phyloP scores from a whole-genome alignment of 2,113 vertebrate genomes.

The Scomber scombrus region DNA sequence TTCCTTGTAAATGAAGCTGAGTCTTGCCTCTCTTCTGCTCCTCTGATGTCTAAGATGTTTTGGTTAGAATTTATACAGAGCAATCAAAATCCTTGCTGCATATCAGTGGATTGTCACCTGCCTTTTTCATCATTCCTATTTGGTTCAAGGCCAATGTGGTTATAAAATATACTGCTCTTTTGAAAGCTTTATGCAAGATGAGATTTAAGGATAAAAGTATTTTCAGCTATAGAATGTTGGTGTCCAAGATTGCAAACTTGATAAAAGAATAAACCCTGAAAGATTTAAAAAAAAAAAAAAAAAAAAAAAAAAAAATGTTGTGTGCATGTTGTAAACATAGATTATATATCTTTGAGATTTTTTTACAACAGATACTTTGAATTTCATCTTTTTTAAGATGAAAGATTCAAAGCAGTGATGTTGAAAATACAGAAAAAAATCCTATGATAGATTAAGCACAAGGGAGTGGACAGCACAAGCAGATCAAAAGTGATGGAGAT shows the following conservation, averaged over 20 bases:
- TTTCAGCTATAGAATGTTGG: constrained; percentile 14
- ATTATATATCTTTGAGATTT: constrained; percentile 33
- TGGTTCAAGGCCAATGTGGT: constrained; percentile 11
- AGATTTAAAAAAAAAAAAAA: no score
- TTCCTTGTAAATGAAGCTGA: constrained; percentile 15
- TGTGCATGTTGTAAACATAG: constrained; percentile 7
- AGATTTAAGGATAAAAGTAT: constrained; percentile 15
- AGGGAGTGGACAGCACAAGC: not conserved
- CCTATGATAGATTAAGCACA: not conserved
- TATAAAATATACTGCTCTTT: constrained; percentile 12
- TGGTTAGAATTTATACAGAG: not conserved
- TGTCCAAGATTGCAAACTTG: constrained; percentile 4
- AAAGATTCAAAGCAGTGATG: not conserved
- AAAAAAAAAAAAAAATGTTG: not conserved
- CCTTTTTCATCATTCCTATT: constrained; percentile 13
- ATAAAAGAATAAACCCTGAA: constrained; percentile 9
- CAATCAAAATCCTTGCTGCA: constrained; percentile 12
- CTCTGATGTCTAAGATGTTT: constrained; percentile 6
- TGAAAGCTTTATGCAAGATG: constrained; percentile 1
- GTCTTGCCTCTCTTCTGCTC: constrained; percentile 5
- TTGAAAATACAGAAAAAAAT: not conserved
- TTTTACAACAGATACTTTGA: not conserved
- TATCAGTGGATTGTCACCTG: not conserved
- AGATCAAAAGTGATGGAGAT: not conserved
- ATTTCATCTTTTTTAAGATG: not conserved